Conservation (phyloP, 2,888 invertebrate species). For the Cistogaster globosa region DNA sequence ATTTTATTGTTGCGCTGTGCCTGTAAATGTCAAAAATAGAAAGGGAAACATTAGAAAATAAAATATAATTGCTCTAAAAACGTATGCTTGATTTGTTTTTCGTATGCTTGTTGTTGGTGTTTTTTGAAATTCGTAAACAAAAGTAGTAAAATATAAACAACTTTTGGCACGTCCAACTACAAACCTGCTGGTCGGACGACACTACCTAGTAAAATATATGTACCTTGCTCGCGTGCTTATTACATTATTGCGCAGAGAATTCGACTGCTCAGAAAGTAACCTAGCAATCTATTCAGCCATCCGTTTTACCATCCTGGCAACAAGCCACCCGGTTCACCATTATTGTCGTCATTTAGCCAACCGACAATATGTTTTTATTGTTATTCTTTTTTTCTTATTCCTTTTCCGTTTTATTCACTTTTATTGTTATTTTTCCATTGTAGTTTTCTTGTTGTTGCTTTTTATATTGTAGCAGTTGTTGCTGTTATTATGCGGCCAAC, state of each 20-base stretch:
- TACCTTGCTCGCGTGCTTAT: too few relatives aligned
- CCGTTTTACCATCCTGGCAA: constrained; percentile 53
- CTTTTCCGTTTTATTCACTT: constrained; percentile 31
- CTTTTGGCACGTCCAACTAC: too few relatives aligned
- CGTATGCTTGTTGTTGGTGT: too few relatives aligned
- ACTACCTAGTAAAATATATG: too few relatives aligned
- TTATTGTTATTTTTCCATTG: constrained; percentile 53
- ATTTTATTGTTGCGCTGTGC: too few relatives aligned
- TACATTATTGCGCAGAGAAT: neutral
- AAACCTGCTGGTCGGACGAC: too few relatives aligned
- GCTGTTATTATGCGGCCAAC: constrained; percentile 63
- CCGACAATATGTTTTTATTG: constrained; percentile 60
- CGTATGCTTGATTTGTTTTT: too few relatives aligned
- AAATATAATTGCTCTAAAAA: too few relatives aligned
- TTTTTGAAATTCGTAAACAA: too few relatives aligned
- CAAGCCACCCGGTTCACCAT: constrained; percentile 62
- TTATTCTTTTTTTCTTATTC: constrained; percentile 32
- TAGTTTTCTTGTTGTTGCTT: constrained; percentile 29
- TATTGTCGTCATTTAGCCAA: constrained; percentile 68
- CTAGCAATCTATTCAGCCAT: constrained; percentile 50
- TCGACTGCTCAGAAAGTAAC: neutral
- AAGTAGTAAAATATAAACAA: too few relatives aligned
- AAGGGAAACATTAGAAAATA: too few relatives aligned
- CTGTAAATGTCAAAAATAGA: too few relatives aligned
- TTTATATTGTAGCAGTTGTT: constrained; percentile 14